Evolutionary conservation across 2,888 invertebrate species (phyloP).

Genomic region (Ectropis crepuscularia): DNA sequence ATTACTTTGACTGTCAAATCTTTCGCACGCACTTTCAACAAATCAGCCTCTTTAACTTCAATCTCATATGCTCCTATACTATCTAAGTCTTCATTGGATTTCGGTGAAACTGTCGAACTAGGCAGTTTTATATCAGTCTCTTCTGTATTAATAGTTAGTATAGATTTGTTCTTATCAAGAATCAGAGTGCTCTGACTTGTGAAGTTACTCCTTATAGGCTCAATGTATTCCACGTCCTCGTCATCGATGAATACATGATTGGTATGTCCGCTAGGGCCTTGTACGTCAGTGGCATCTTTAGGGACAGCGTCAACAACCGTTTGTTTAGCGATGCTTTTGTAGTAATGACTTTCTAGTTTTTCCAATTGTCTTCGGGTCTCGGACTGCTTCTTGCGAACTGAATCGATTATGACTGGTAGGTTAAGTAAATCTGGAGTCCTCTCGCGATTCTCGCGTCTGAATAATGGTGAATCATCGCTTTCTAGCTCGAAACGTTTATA

Average conservation of each 20-base stretch:
- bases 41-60: conserved; percentile 76
- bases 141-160: conserved; percentile 75
- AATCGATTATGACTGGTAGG: conserved; percentile 76
- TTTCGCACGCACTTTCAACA: conserved; percentile 64
- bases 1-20: conserved; percentile 83
- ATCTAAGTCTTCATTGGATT: conserved; percentile 68
- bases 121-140: conserved; percentile 78
- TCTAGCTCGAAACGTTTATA: conserved; percentile 81
- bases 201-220: conserved; percentile 79
- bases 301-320: conserved; percentile 77
- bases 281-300: conserved; percentile 74
- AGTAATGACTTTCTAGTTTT: conserved; percentile 80
- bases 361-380: conserved; percentile 77
- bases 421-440: conserved; percentile 79
- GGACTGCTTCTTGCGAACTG: conserved; percentile 76
- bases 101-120: conserved; percentile 77
- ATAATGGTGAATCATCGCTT: conserved; percentile 79
- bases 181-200: conserved; percentile 80
- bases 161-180: conserved; percentile 73
- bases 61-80: conserved; percentile 79
- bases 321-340: conserved; percentile 71
- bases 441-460: conserved; percentile 68
- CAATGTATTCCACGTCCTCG: conserved; percentile 80
- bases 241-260: conserved; percentile 69
- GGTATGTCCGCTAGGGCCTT: conserved; percentile 74